Evolutionary conservation across 2,113 vertebrate species (phyloP), one percentile per base, ranked within the genome.

Genomic region (Climacteris rufus): DNA sequence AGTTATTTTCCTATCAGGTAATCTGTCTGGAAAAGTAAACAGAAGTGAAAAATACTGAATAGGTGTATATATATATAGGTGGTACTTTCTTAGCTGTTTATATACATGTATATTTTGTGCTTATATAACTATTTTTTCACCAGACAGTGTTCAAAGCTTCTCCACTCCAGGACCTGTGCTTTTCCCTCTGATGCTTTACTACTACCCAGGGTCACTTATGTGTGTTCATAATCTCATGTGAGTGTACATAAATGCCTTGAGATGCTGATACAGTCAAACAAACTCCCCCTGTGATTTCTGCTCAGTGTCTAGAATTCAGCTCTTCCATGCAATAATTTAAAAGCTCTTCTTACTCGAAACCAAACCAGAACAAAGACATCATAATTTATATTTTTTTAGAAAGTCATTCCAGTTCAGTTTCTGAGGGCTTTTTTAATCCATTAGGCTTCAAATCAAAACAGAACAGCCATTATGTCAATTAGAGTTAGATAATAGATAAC

Each of bases 401-500:
- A 3, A 56, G 3, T 56, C 21, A 10, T 44, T 14, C 37, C 22
- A 39, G 10, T 15, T 35, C 9, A 28, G 2, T 22, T 47, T 75
- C 21, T 42, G 72, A 21, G 4, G 6, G 0, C 15, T 17, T 35
- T 57, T 74, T 39, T 9, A 65, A 59, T 35, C 6, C 33, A 13
- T 45, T 45, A 44, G 33, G 20, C 22, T 56, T 60, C 15, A 44
- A 13, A 65, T 39, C 15, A 8, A 42, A 49, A 22, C 30, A 79
- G 35, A 63, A 23, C 6, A 2, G 3, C 7, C 9, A 8, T 18
- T 50, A 40, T 25, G 30, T n/a, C 3, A 23, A 11, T n/a, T 0
- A 12, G 5, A 5, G 8, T 57, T 30, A 37, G 7, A 5, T 25
- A 19, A 40, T 0, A 35, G 1, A n/a, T n/a, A n/a, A n/a, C n/a